Evolutionary conservation across 2,797 vertebrate genomes (phyloP).

Genomic region (Kryptopterus vitreolus): DNA sequence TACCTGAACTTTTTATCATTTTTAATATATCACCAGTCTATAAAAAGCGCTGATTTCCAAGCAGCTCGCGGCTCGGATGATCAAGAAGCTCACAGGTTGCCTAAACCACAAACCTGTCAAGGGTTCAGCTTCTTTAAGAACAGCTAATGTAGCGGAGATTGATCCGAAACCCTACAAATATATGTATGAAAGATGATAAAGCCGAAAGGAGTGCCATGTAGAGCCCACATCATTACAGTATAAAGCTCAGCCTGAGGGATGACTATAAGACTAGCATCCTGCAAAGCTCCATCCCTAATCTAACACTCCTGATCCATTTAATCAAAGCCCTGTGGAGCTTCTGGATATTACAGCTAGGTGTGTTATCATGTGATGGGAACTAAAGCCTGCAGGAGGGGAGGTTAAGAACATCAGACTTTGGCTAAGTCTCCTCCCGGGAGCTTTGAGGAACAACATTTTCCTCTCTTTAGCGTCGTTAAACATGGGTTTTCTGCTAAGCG

Average conservation of each 20-base stretch:
- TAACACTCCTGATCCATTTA: conserved; percentile 18
- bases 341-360: conserved; percentile 14
- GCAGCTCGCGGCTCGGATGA: not conserved
- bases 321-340: conserved; percentile 18
- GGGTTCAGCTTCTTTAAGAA: not conserved
- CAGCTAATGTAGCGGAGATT: not conserved
- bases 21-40: not conserved
- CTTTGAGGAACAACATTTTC: not conserved
- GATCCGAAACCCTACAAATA: not conserved
- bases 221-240: conserved; percentile 10
- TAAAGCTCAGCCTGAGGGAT: conserved; percentile 7
- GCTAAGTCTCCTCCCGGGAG: conserved; percentile 5
- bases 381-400: not conserved
- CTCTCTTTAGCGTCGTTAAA: not conserved
- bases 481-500: not conserved
- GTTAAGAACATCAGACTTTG: conserved; percentile 9
- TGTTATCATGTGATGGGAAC: conserved; percentile 15
- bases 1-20: not conserved
- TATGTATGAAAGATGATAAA: conserved; percentile 2
- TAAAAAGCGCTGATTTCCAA: not conserved
- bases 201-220: not conserved
- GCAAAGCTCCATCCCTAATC: conserved; percentile 28
- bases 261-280: conserved; percentile 16
- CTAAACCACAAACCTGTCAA: not conserved
- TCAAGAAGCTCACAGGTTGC: not conserved